Base-by-base conservation (phyloP, 2,888 invertebrate genomes). In the Taphrorychus bicolor region DNA sequence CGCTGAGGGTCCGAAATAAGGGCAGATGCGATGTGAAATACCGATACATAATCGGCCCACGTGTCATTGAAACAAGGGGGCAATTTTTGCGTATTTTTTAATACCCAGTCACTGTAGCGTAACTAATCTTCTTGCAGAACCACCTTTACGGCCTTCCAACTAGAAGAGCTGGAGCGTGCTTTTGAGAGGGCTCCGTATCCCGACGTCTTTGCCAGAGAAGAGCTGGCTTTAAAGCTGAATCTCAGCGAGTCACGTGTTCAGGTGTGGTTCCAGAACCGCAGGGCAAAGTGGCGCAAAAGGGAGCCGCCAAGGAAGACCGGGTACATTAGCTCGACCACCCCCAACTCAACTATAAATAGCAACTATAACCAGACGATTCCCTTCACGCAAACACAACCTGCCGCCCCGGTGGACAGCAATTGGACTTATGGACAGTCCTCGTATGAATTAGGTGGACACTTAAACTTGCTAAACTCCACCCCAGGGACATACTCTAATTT, bases 121-220 rank as follows among this genome's bases (percentile, higher is more conserved):
- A 64, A 68, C 68, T 53, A 68, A 68, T 68, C 11, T 54, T 52
- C 2, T 83, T 82, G 2, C 85, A 97, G 97, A 82, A 97, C 97
- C 1, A 97, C 97, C 4, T 97, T 97, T 79, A 97, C 97, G 3
- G 95, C 96, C 0, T 96, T 94, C 79, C 97, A 97, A 81, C 84
- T 97, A 70, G 96, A 97, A 80, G 95, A 97, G 78, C 82, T 97
- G 76, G 97, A 97, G 80, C 85, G 95, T 51, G 97, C 97, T 0
- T 97, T 97, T 79, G 95, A 97, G 80, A 87, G 96, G 32, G 97
- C 97, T 0, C 97, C 97, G 0, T 97, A 97, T 79, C 97, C 97
- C 0, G 97, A 97, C 81, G 96, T 97, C 0, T 97, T 97, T 78
- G 97, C 97, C 1, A 85, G 97, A 65, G 97, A 97, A 81, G 97